phyloP scores from a whole-genome alignment of 2,888 invertebrate species.

The Spodoptera littoralis region DNA sequence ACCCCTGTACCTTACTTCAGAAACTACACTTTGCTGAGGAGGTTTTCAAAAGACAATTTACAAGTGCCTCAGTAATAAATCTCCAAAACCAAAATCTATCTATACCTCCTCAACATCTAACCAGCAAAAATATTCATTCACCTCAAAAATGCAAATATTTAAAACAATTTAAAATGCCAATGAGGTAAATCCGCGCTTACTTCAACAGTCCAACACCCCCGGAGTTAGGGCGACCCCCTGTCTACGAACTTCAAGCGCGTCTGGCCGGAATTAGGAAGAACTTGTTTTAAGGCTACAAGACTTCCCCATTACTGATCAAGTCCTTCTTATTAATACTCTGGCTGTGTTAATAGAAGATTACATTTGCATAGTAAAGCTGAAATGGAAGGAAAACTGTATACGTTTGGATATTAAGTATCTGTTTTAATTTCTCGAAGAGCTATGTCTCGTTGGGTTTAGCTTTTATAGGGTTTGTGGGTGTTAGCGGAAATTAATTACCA shows the following conservation, averaged over 20 bases:
- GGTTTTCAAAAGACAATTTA: too few relatives aligned
- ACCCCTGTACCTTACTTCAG: too few relatives aligned
- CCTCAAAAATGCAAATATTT: constrained; percentile 35
- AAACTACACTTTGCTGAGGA: too few relatives aligned
- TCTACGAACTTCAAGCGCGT: constrained; percentile 58
- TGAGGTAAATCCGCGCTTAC: constrained; percentile 31
- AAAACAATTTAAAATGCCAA: constrained; percentile 38
- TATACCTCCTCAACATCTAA: too few relatives aligned
- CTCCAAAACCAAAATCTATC: too few relatives aligned
- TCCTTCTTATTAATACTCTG: constrained; percentile 35
- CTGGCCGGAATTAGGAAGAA: constrained; percentile 51
- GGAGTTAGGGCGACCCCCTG: constrained; percentile 13
- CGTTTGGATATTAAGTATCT: constrained; percentile 13
- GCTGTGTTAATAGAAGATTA: constrained; percentile 39
- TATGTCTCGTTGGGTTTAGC: constrained; percentile 12
- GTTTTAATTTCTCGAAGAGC: constrained; percentile 35
- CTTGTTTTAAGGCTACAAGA: constrained; percentile 70
- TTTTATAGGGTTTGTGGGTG: neutral
- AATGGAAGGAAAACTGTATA: constrained; percentile 40
- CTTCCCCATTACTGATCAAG: constrained; percentile 69
- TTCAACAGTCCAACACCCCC: constrained; percentile 5
- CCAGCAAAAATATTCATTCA: constrained; percentile 35
- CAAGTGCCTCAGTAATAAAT: too few relatives aligned
- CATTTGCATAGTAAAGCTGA: constrained; percentile 39
- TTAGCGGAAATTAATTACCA: too few relatives aligned